A percentile compares a stretch with the other conserved stretches of the same genome.
Evolutionary conservation across 2,797 vertebrate species (phyloP).

Genomic region (Oryzias sinensis): DNA sequence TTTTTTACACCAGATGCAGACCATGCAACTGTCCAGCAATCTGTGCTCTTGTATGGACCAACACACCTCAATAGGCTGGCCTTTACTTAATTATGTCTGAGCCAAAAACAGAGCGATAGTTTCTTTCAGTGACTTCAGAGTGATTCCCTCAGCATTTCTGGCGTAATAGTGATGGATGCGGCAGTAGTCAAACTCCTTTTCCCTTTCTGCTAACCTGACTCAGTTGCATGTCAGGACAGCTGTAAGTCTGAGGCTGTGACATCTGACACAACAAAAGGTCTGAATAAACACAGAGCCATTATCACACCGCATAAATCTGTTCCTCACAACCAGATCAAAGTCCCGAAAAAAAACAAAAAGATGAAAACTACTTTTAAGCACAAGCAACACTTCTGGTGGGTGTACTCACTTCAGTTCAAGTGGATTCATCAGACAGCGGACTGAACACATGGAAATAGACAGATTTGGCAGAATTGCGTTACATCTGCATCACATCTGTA

Average conservation of each 20-base stretch:
- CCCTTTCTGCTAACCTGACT: slow-evolving; percentile 26
- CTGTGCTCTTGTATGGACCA: too few species aligned
- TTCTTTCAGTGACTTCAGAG: too few species aligned
- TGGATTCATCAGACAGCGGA: slow-evolving; percentile 1
- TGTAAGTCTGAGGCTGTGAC: not conserved
- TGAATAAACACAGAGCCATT: not conserved
- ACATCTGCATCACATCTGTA: not conserved
- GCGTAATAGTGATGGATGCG: not conserved
- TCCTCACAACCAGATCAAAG: not conserved
- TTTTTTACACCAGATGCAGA: too few species aligned
- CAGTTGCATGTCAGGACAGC: slow-evolving; percentile 6
- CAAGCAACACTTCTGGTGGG: not conserved
- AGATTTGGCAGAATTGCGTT: not conserved
- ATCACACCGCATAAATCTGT: not conserved
- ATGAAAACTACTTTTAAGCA: not conserved
- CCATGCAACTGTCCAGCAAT: too few species aligned
- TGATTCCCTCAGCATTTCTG: not conserved
- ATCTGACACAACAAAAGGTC: too few species aligned
- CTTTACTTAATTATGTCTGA: too few species aligned
- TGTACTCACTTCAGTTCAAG: slow-evolving; percentile 1
- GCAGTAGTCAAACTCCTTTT: slow-evolving; percentile 6
- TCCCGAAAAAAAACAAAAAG: not conserved
- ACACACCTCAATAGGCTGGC: too few species aligned
- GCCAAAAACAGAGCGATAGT: too few species aligned
- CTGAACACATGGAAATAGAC: slow-evolving; percentile 11